Evolutionary conservation across 1,140 invertebrate species (phyloP).

Genomic region (Caligus rogercresseyi): DNA sequence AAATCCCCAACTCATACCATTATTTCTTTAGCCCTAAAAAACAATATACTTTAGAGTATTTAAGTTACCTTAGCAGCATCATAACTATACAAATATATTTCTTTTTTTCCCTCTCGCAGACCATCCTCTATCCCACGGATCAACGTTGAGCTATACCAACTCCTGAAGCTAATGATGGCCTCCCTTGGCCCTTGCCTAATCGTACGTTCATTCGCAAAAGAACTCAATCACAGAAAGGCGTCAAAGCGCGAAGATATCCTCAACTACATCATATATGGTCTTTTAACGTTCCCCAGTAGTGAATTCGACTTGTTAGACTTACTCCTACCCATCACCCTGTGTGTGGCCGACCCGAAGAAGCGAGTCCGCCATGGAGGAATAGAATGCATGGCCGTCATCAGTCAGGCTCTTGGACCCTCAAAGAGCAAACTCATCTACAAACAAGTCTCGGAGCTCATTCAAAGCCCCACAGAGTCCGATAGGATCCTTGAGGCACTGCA

Average conservation of each 20-base stretch:
- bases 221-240: slow-evolving; percentile 42
- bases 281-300: slow-evolving; percentile 57
- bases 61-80: too few relatives aligned
- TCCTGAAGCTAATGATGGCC: slow-evolving; percentile 45
- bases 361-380: slow-evolving; percentile 55
- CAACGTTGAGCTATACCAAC: slow-evolving; percentile 32
- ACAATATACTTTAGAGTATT: too few relatives aligned
- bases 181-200: slow-evolving; percentile 41
- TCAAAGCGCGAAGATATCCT: slow-evolving; percentile 55
- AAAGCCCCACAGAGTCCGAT: not conserved
- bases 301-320: slow-evolving; percentile 50
- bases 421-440: not conserved
- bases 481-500: slow-evolving; percentile 5
- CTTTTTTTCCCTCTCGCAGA: too few relatives aligned
- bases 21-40: too few relatives aligned
- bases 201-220: slow-evolving; percentile 41
- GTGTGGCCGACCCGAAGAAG: slow-evolving; percentile 46
- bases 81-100: too few relatives aligned
- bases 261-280: slow-evolving; percentile 51
- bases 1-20: too few relatives aligned
- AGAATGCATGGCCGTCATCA: slow-evolving; percentile 56
- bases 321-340: slow-evolving; percentile 36
- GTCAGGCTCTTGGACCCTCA: slow-evolving; percentile 44
- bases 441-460: not conserved
- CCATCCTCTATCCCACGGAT: slow-evolving; percentile 34